phyloP scores from a whole-genome alignment of 2,113 vertebrate species.

The Ivindomyrus marchei region DNA sequence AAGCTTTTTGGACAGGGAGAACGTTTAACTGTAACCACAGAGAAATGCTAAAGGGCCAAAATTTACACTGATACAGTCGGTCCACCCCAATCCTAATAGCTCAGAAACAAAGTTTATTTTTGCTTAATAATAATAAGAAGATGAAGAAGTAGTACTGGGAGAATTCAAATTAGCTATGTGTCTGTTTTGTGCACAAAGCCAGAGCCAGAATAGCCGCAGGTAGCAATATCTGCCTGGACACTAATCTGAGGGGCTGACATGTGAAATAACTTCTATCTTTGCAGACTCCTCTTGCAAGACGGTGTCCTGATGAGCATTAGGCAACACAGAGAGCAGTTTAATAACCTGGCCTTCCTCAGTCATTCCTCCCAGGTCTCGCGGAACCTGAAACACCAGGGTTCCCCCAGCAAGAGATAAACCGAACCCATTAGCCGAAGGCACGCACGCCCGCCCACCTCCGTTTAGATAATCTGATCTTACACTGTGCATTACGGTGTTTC shows the following conservation, averaged over 20 bases:
- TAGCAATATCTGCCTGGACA: neutral
- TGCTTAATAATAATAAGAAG: neutral
- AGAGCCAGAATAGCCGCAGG: neutral
- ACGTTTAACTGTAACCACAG: neutral
- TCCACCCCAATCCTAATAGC: neutral
- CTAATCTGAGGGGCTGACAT: neutral
- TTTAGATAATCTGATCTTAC: conserved; percentile 6
- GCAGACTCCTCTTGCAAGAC: neutral
- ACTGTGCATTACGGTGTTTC: neutral
- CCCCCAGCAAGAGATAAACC: neutral
- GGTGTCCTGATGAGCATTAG: neutral
- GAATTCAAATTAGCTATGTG: neutral
- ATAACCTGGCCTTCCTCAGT: neutral
- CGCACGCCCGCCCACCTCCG: neutral
- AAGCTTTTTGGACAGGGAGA: neutral
- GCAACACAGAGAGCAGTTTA: neutral
- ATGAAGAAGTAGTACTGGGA: neutral
- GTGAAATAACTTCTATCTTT: conserved; percentile 9
- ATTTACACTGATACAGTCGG: neutral
- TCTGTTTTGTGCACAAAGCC: neutral
- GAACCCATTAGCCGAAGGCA: neutral
- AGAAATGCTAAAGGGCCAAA: neutral
- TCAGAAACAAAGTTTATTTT: neutral
- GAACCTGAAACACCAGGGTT: conserved; percentile 2
- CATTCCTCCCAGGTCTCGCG: neutral